Conservation (phyloP, 1,140 invertebrate species). For the Drosophila simulans region DNA sequence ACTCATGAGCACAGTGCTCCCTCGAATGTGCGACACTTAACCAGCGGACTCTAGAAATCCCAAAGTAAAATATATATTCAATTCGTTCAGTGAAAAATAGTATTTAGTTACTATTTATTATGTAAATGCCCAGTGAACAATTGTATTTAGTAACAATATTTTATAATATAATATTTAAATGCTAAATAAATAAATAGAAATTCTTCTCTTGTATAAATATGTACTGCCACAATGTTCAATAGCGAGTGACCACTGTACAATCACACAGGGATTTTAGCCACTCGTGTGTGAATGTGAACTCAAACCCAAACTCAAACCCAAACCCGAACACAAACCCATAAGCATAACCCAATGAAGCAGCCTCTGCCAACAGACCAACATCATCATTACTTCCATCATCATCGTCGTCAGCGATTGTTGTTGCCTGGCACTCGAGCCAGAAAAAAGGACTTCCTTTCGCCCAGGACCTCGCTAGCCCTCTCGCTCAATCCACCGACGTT, state of each 20-base stretch:
- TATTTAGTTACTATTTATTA: too few relatives aligned
- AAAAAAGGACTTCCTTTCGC: conserved; percentile 61
- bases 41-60: too few relatives aligned
- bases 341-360: conserved; percentile 74
- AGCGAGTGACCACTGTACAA: conserved; percentile 10
- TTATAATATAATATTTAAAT: too few relatives aligned
- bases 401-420: conserved; percentile 42
- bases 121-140: too few relatives aligned
- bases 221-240: not conserved
- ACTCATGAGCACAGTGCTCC: conserved; percentile 19
- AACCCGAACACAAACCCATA: conserved; percentile 50
- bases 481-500: conserved; percentile 22
- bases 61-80: too few relatives aligned
- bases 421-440: conserved; percentile 42
- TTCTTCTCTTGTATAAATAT: not conserved
- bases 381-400: conserved; percentile 51
- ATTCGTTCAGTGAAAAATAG: too few relatives aligned
- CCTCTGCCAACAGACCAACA: conserved; percentile 45
- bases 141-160: too few relatives aligned
- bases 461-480: conserved; percentile 33
- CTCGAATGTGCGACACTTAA: not conserved
- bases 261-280: conserved; percentile 13
- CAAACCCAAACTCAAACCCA: conserved; percentile 26
- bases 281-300: conserved; percentile 20
- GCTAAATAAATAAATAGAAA: not conserved